These are phyloP conservation scores for Hyles euphorbiae DNA, from an alignment of 1,140 invertebrate genomes.

Conservation along the genomic window DNA sequence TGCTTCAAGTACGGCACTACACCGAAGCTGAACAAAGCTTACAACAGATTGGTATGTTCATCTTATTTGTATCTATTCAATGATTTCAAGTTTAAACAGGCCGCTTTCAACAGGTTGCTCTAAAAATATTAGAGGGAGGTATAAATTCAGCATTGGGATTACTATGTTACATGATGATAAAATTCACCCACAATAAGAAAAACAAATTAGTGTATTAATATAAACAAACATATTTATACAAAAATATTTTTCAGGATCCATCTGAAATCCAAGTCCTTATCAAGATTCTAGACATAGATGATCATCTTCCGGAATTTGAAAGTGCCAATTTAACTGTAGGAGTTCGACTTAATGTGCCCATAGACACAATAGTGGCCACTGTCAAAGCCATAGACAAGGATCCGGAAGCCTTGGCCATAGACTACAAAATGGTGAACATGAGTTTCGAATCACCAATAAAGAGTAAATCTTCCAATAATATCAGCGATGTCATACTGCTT, in stretches of 20 bases:
- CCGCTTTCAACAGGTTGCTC: no score
- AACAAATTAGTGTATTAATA: not conserved
- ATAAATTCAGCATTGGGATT: no score
- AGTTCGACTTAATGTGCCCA: constrained; percentile 84
- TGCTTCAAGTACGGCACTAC: constrained; percentile 79
- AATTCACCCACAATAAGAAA: no score
- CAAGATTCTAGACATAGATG: constrained; percentile 83
- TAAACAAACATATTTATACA: not conserved
- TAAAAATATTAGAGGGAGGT: no score
- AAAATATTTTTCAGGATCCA: constrained; percentile 75
- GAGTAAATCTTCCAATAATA: constrained; percentile 70
- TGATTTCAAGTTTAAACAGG: no score
- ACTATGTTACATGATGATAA: no score
- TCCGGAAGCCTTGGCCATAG: constrained; percentile 79
- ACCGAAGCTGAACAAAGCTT: constrained; percentile 71
- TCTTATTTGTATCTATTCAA: no score
- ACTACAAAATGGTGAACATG: constrained; percentile 79
- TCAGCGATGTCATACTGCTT: constrained; percentile 75
- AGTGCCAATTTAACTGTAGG: constrained; percentile 82
- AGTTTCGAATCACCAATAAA: constrained; percentile 80
- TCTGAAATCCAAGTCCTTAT: constrained; percentile 82
- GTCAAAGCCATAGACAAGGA: constrained; percentile 82
- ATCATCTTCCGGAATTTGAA: constrained; percentile 82
- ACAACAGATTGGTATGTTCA: constrained; percentile 75
- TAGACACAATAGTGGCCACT: constrained; percentile 82